Evolutionary conservation across 2,113 vertebrate genomes (phyloP).

Genomic region (Ammodytes dubius): DNA sequence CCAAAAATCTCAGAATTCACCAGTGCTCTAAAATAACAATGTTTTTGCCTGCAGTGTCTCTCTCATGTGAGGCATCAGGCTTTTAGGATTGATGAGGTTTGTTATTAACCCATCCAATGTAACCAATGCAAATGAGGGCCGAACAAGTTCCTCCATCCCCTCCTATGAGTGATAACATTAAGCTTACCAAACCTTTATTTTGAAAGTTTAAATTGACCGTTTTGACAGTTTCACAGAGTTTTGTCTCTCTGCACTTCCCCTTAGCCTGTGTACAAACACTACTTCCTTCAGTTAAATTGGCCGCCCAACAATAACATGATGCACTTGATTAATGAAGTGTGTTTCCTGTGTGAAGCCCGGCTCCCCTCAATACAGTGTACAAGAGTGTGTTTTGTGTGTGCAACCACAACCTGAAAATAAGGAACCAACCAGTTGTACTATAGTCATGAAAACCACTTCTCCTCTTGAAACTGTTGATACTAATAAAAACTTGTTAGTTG

Average conservation of each 20-base stretch:
- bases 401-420: background rate
- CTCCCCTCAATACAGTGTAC: background rate
- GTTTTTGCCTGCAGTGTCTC: no score
- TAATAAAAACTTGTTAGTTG: no score
- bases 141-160: background rate
- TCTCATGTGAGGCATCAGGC: no score
- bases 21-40: no score
- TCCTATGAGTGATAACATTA: background rate
- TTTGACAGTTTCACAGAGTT: background rate
- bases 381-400: background rate
- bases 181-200: background rate
- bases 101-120: no score
- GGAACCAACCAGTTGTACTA: background rate
- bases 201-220: background rate
- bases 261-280: background rate
- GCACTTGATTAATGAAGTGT: background rate
- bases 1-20: no score
- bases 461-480: background rate
- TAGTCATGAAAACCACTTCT: background rate
- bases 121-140: background rate
- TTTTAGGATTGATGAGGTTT: background rate
- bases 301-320: background rate
- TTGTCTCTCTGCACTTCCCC: slow-evolving; percentile 1
- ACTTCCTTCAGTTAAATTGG: slow-evolving; percentile 2
- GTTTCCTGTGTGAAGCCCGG: background rate